phyloP scores from a whole-genome alignment of 2,113 vertebrate genomes.

The Proteles cristata region DNA sequence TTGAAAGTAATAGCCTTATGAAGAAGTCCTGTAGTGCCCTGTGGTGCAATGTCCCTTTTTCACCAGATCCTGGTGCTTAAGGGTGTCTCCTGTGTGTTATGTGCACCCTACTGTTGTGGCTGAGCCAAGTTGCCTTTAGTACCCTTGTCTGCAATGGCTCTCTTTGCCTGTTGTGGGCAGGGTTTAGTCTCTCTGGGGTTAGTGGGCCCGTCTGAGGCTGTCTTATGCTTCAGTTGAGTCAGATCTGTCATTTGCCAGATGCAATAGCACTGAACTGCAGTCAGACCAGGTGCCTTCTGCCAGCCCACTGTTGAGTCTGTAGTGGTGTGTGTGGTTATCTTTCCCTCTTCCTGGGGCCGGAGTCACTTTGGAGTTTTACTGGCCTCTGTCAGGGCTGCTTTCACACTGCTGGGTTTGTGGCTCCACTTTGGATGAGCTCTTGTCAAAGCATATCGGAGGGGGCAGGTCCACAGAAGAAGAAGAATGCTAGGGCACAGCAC shows the following conservation, averaged over 20 bases:
- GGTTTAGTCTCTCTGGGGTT: background rate
- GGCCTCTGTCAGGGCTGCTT: background rate
- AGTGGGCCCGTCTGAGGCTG: background rate
- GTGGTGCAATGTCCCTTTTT: background rate
- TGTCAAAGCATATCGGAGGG: background rate
- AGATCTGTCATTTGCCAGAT: background rate
- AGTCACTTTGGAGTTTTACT: background rate
- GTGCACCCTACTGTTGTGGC: background rate
- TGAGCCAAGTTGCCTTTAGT: background rate
- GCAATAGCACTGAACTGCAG: background rate
- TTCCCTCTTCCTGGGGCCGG: background rate
- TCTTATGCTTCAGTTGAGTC: background rate
- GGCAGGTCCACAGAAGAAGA: background rate
- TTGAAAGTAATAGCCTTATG: background rate
- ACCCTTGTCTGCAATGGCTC: background rate
- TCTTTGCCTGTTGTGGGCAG: background rate
- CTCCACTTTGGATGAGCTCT: background rate
- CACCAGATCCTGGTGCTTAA: background rate
- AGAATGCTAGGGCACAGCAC: background rate
- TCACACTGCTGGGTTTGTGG: background rate
- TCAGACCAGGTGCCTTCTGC: background rate
- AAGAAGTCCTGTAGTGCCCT: background rate
- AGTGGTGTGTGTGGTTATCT: background rate
- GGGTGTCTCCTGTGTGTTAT: background rate
- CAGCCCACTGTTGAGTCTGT: background rate